phyloP scores from a whole-genome alignment of 1,140 invertebrate species.

The Lethrus apterus region DNA sequence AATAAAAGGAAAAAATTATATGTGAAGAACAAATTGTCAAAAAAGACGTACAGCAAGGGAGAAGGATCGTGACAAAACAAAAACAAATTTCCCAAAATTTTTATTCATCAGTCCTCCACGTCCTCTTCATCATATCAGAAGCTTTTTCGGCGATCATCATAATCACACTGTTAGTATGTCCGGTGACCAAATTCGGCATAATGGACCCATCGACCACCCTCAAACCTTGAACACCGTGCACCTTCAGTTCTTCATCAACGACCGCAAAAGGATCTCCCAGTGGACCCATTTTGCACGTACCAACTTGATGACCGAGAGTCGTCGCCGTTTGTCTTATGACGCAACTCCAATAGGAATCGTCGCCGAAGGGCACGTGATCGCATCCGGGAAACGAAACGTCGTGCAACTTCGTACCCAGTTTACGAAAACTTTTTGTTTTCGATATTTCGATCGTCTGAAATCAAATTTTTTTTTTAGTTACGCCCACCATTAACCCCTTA shows the following conservation, averaged over 20 bases:
- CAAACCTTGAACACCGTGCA: constrained; percentile 48
- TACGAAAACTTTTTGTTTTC: constrained; percentile 25
- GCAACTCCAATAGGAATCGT: constrained; percentile 47
- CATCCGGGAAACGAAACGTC: constrained; percentile 43
- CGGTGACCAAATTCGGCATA: constrained; percentile 56
- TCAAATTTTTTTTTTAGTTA: constrained; percentile 5
- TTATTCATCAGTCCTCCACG: too few species aligned
- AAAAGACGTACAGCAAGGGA: too few species aligned
- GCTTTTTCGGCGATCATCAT: constrained; percentile 61
- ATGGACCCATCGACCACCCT: constrained; percentile 56
- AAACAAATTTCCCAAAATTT: too few species aligned
- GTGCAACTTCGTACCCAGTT: constrained; percentile 31
- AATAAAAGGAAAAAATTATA: too few species aligned
- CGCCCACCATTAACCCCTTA: background rate
- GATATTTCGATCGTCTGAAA: constrained; percentile 31
- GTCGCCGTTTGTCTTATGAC: constrained; percentile 38
- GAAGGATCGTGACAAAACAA: too few species aligned
- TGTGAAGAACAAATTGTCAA: too few species aligned
- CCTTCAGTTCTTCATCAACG: constrained; percentile 47
- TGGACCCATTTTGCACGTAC: constrained; percentile 60
- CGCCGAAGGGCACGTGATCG: constrained; percentile 28
- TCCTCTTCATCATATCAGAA: constrained; percentile 47
- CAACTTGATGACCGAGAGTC: constrained; percentile 47
- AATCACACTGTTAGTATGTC: constrained; percentile 56
- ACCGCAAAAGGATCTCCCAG: constrained; percentile 48